Percentiles rank a stretch among this genome's conserved stretches.
These are phyloP conservation scores for Orchesellides sinensis DNA, from an alignment of 2,888 invertebrate species.

Conservation along the genomic window DNA sequence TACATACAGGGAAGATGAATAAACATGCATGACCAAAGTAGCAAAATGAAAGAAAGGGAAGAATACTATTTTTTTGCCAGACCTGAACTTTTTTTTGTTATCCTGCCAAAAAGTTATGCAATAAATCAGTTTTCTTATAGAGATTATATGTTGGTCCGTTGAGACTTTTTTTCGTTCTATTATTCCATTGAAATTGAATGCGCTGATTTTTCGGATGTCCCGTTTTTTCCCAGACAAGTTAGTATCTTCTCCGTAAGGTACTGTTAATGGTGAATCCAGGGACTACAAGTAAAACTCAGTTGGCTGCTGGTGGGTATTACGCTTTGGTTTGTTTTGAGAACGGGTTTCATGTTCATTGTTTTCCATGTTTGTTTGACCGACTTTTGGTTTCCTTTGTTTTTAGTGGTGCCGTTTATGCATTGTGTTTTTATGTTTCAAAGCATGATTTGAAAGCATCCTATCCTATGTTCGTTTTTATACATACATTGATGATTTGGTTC, in stretches of 20 bases:
- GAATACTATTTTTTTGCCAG: conserved; percentile 41
- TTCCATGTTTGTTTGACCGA: conserved; percentile 57
- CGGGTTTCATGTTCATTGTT: conserved; percentile 41
- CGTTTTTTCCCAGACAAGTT: conserved; percentile 25
- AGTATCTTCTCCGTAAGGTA: neutral
- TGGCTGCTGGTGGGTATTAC: neutral
- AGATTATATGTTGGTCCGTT: conserved; percentile 62
- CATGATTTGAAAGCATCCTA: no score
- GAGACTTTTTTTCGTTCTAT: conserved; percentile 54
- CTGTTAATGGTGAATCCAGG: neutral
- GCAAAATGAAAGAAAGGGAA: conserved; percentile 50
- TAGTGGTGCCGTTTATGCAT: no score
- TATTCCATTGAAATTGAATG: conserved; percentile 58
- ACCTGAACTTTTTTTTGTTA: conserved; percentile 66
- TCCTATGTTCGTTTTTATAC: no score
- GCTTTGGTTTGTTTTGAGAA: conserved; percentile 34
- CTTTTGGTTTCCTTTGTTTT: conserved; percentile 39
- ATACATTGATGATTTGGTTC: no score
- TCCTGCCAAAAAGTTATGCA: conserved; percentile 65
- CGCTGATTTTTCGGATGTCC: conserved; percentile 42
- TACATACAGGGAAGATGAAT: conserved; percentile 27
- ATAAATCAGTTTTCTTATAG: conserved; percentile 66
- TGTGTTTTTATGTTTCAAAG: no score
- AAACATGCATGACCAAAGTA: conserved; percentile 59
- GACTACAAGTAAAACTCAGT: neutral